phyloP scores from a whole-genome alignment of 2,797 vertebrate genomes.

The Discoglossus pictus region DNA sequence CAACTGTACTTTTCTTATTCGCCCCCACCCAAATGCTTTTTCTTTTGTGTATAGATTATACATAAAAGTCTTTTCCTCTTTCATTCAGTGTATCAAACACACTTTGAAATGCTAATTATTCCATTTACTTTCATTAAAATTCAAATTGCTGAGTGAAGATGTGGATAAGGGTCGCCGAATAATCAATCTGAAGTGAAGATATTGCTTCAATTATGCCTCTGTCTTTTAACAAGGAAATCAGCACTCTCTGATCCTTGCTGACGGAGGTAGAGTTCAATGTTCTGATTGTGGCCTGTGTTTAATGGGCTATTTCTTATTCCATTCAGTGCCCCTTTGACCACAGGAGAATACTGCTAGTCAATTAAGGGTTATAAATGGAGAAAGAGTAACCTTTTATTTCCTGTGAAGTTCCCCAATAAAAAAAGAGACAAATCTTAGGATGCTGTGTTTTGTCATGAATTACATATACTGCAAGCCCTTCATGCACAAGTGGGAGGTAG shows the following conservation, averaged over 20 bases:
- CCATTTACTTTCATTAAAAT: constrained; percentile 83
- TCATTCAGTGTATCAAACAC: constrained; percentile 72
- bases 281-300: constrained; percentile 69
- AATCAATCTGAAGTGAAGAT: constrained; percentile 80
- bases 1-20: constrained; percentile 58
- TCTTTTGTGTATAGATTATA: constrained; percentile 72
- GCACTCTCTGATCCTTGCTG: constrained; percentile 64
- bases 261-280: constrained; percentile 50
- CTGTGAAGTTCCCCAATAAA: constrained; percentile 61
- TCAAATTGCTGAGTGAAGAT: constrained; percentile 80
- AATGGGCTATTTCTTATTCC: constrained; percentile 67
- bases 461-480: constrained; percentile 63
- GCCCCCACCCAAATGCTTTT: constrained; percentile 62
- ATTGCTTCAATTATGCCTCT: constrained; percentile 72
- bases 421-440: constrained; percentile 60
- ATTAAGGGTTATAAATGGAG: constrained; percentile 70
- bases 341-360: constrained; percentile 67
- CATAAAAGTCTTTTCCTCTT: constrained; percentile 68
- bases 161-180: constrained; percentile 72
- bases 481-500: constrained; percentile 55
- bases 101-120: constrained; percentile 85
- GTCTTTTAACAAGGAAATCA: constrained; percentile 74
- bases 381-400: constrained; percentile 70
- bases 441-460: constrained; percentile 60
- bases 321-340: constrained; percentile 68